A percentile compares a stretch with the other conserved stretches of the same genome.
These are phyloP conservation scores for Meandrina meandrites DNA, from an alignment of 92 coral and sea anemone species.

Conservation along the genomic window DNA sequence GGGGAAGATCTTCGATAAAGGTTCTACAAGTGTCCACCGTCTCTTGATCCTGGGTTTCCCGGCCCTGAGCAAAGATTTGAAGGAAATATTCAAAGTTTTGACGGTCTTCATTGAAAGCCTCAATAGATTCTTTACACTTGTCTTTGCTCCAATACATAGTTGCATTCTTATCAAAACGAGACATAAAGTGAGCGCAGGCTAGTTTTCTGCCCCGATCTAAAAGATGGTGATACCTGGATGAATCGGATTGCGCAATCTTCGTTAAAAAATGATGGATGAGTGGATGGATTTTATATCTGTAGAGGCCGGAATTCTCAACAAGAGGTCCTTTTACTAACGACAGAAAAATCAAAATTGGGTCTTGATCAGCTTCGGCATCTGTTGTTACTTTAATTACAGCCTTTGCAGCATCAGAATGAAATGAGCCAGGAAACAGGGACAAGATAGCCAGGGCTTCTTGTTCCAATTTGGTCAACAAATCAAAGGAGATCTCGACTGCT, in stretches of 20 bases:
- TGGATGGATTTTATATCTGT: conserved; percentile 33
- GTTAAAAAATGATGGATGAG: conserved; percentile 24
- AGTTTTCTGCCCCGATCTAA: not conserved
- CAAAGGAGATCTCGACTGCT: no score
- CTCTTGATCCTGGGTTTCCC: not conserved
- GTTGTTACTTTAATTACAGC: no score
- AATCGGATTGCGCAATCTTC: not conserved
- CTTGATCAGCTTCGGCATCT: no score
- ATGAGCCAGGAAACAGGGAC: no score
- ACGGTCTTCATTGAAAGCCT: conserved; percentile 26
- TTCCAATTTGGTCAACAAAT: no score
- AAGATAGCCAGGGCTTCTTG: no score
- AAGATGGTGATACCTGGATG: not conserved
- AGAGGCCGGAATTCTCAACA: not conserved
- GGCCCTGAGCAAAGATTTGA: not conserved
- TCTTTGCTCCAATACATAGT: conserved; percentile 32
- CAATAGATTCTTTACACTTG: conserved; percentile 33
- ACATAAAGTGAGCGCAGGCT: conserved; percentile 30
- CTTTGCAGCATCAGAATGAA: no score
- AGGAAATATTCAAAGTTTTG: conserved; percentile 34
- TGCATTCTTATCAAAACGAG: conserved; percentile 7
- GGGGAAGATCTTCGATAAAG: not conserved
- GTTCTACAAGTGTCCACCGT: not conserved
- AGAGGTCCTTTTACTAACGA: conserved; percentile 20
- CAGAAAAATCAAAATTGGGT: conserved; percentile 1